Conservation (phyloP, 2,113 vertebrate species). For the Bubo bubo region DNA sequence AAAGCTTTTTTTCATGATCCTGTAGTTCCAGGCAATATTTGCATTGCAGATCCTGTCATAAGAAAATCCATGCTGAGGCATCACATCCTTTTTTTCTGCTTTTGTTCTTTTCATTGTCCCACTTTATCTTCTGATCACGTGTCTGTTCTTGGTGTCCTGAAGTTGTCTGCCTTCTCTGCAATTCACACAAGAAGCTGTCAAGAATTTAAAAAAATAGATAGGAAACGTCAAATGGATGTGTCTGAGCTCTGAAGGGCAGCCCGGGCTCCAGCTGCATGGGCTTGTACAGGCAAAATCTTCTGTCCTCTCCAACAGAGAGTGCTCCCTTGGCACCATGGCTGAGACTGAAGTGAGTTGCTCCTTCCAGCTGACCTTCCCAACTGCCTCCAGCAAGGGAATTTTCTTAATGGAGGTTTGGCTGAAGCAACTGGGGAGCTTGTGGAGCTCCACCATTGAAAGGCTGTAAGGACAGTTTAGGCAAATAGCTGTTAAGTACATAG, state of each 20-base stretch:
- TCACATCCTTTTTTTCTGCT: neutral
- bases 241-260: neutral
- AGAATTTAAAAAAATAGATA: neutral
- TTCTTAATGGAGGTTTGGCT: neutral
- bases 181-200: neutral
- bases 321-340: accelerated
- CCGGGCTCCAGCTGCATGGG: neutral
- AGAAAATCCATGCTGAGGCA: neutral
- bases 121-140: constrained; percentile 31
- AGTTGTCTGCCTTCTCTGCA: constrained; percentile 11
- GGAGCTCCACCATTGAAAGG: neutral
- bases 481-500: neutral
- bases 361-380: neutral
- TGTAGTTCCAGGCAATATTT: constrained; percentile 21
- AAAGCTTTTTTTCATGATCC: neutral
- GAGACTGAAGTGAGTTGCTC: neutral
- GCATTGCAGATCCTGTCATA: constrained; percentile 34
- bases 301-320: neutral
- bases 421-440: neutral
- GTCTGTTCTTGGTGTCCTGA: neutral
- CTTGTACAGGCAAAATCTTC: neutral
- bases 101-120: constrained; percentile 42
- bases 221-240: neutral
- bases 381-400: neutral
- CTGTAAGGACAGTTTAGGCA: neutral